phyloP scores from a whole-genome alignment of 2,888 invertebrate genomes.

The Drosophila antonietae region DNA sequence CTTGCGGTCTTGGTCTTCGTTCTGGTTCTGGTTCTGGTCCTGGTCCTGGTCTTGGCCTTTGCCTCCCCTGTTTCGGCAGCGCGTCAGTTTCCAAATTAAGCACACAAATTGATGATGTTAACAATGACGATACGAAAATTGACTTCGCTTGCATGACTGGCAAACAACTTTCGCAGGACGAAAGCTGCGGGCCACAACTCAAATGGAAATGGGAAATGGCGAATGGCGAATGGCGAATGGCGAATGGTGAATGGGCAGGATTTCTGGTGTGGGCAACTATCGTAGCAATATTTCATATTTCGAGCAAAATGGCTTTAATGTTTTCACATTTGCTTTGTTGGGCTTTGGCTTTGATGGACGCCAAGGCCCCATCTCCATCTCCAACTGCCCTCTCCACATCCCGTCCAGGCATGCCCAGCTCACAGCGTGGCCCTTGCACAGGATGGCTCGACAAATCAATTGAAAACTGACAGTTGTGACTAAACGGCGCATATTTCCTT shows the following conservation, averaged over 20 bases:
- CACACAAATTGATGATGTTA: constrained; percentile 81
- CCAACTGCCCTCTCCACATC: neutral
- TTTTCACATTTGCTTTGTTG: constrained; percentile 79
- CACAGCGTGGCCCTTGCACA: constrained; percentile 28
- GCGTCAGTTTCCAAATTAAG: constrained; percentile 81
- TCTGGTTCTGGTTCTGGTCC: neutral
- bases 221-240: constrained; percentile 19
- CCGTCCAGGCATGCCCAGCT: neutral
- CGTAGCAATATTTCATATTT: constrained; percentile 64
- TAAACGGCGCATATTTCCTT: constrained; percentile 79
- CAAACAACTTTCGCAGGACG: constrained; percentile 67
- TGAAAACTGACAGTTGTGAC: constrained; percentile 80
- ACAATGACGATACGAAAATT: constrained; percentile 77
- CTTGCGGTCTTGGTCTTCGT: neutral
- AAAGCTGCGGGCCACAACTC: constrained; percentile 43
- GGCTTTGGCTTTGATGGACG: constrained; percentile 68
- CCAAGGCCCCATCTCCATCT: neutral
- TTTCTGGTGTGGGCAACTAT: constrained; percentile 50
- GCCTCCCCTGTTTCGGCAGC: constrained; percentile 66
- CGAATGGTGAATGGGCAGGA: constrained; percentile 21
- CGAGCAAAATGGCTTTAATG: constrained; percentile 75
- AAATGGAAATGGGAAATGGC: constrained; percentile 56
- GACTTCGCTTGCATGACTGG: constrained; percentile 74
- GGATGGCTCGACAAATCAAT: constrained; percentile 74
- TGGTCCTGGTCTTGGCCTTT: constrained; percentile 33